A percentile compares a stretch with the other conserved stretches of the same genome.
These are phyloP conservation scores for Dreissena polymorpha DNA, from an alignment of 1,140 invertebrate species.

Conservation along the genomic window DNA sequence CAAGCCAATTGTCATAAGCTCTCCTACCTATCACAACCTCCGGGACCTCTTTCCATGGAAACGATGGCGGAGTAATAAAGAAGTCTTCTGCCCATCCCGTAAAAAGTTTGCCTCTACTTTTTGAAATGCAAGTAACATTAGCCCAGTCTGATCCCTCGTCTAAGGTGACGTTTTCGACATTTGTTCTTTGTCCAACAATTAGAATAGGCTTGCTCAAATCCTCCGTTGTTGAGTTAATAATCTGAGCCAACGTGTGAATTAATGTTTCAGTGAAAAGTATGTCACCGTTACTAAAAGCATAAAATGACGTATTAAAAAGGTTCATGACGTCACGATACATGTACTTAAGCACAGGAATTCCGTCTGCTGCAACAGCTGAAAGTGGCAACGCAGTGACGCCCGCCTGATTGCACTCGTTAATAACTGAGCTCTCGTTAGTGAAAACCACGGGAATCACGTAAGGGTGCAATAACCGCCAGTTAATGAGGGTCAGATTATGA, in stretches of 20 bases:
- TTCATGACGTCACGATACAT: slow-evolving; percentile 62
- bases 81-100: slow-evolving; percentile 65
- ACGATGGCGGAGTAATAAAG: slow-evolving; percentile 62
- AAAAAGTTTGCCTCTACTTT: slow-evolving; percentile 57
- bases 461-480: slow-evolving; percentile 59
- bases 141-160: slow-evolving; percentile 54
- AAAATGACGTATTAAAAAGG: slow-evolving; percentile 57
- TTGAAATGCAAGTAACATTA: slow-evolving; percentile 43
- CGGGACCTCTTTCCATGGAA: slow-evolving; percentile 65
- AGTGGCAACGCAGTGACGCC: slow-evolving; percentile 54
- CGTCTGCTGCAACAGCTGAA: slow-evolving; percentile 44
- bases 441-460: slow-evolving; percentile 59
- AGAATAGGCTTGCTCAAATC: slow-evolving; percentile 47
- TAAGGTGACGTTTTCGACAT: slow-evolving; percentile 60
- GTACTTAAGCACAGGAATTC: slow-evolving; percentile 61
- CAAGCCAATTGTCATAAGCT: slow-evolving; percentile 70
- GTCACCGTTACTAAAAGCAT: slow-evolving; percentile 63
- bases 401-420: slow-evolving; percentile 21
- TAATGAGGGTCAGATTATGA: slow-evolving; percentile 60
- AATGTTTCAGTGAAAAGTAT: slow-evolving; percentile 61
- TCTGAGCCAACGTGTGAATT: slow-evolving; percentile 44
- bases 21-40: slow-evolving; percentile 67
- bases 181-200: slow-evolving; percentile 58
- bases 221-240: slow-evolving; percentile 25
- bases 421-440: slow-evolving; percentile 46